Percentiles rank a stretch among this genome's conserved stretches.
Conservation (phyloP, 1,140 invertebrate genomes). For the Zaprionus vittiger region DNA sequence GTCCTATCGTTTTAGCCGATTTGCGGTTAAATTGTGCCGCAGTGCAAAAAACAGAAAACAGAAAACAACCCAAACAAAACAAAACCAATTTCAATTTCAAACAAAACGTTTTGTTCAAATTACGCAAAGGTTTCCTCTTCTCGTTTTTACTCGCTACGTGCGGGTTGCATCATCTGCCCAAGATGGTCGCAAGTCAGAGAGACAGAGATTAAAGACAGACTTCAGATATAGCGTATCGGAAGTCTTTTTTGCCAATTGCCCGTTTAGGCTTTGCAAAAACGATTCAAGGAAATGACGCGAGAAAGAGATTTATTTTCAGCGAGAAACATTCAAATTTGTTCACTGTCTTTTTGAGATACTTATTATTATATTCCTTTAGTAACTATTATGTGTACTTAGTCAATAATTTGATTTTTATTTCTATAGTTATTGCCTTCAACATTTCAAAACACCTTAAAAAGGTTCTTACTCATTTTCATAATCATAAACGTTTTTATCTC, state of each 20-base stretch:
- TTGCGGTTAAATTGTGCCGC: constrained; percentile 75
- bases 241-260: constrained; percentile 74
- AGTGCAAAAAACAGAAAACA: constrained; percentile 6
- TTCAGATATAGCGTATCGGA: constrained; percentile 47
- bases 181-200: constrained; percentile 24
- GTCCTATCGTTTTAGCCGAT: constrained; percentile 64
- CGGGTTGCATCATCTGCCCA: constrained; percentile 51
- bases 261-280: constrained; percentile 21
- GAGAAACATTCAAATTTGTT: neutral
- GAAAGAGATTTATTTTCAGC: neutral
- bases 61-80: neutral
- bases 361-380: no score
- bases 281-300: constrained; percentile 30
- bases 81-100: constrained; percentile 80
- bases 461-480: no score
- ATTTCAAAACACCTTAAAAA: no score
- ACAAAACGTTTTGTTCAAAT: constrained; percentile 77
- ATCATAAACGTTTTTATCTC: no score
- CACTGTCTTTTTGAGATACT: no score
- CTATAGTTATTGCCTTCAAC: no score
- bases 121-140: constrained; percentile 67
- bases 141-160: constrained; percentile 29
- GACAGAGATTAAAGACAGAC: constrained; percentile 3
- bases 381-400: no score
- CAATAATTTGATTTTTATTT: no score